Evolutionary conservation across 2,888 invertebrate genomes (phyloP), one percentile per base, ranked within the genome.

Genomic region (Liodrosophila aerea): DNA sequence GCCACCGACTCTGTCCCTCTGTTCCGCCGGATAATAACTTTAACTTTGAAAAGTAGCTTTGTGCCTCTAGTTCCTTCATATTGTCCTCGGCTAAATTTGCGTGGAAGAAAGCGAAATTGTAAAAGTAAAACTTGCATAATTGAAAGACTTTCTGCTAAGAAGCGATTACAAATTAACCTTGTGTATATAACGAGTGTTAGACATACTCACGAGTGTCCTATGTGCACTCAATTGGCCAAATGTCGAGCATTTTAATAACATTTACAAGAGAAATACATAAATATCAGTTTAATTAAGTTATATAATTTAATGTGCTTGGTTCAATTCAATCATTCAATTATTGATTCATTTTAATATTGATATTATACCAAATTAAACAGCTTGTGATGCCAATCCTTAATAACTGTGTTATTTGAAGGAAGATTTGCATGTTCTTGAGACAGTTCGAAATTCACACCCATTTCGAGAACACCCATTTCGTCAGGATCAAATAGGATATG

Each of bases 41-140:
- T 66, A 73, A 68, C 64, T 76, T 22, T 73, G 67, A 64, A 80
- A 77, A 80, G 80, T 76, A 34, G 77, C 81, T 77, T 80, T 64
- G 29, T 37, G 31, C 22, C 44, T 56, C 59, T 66, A 81, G 77
- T 72, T 74, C 76, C 63, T 45, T 33, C 39, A 37, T 7, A 37
- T 56, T 45, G 18, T 47, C n/a, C 8, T 9, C 16, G 36, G 12
- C 11, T n/a, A 7, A 34, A 50, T 27, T 64, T 11, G 13, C 27
- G 22, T 15, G 12, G 29, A 36, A 34, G 41, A 22, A 5, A 9
- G 11, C 3, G 18, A 34, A 8, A 8, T 12, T 7, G 15, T 15
- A 8, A 11, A 15, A 7, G 11, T 36, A n/a, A 43, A 29, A 12
- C 33, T 39, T 36, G 9, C 31, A 52, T 36, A 46, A 47, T 41